Base-by-base conservation (phyloP, 1,140 invertebrate species). In the Drosophila kikkawai region DNA sequence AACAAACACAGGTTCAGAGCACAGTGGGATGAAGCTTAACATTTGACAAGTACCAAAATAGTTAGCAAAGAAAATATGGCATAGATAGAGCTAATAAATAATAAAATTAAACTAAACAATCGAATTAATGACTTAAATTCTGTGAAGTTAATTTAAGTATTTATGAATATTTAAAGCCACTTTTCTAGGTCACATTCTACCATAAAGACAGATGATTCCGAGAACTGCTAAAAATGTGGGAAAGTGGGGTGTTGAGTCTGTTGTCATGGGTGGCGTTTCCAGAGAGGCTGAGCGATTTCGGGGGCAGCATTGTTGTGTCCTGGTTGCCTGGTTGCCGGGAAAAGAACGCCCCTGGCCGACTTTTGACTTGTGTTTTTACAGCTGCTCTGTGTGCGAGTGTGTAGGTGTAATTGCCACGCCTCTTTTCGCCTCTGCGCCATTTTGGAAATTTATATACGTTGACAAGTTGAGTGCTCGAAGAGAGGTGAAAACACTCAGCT, bases 281-380 rank as follows among this genome's bases (percentile, higher is more conserved):
- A 26, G 63, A n/a, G 19, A 15, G 19, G 11, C 15, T 34, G 36
- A 41, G 26, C 29, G 12, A 7, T 39, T 48, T 32, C 8, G 11
- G 36, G 19, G 39, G 42, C 22, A 51, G 47, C 11, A 39, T n/a
- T 22, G 22, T 36, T 57, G 41, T 53, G 47, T 53, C 60, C 76
- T 68, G 59, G 66, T 80, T 53, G 39, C 60, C 34, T 51, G 45
- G 82, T 71, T 82, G 63, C 51, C 59, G 65, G 51, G 55, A 73
- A 82, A 65, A 67, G 50, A 36, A 37, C 59, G 64, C 75, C 58
- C 41, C 61, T 69, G 68, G 74, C 58, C 59, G 50, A 68, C 61
- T 74, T 79, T 75, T 79, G 57, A 79, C 82, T 86, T 85, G 36
- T 85, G 69, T 79, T 85, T 85, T 82, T 79, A 47, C 82, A 81